phyloP scores from a whole-genome alignment of 1,140 invertebrate species.

The Solenopsis invicta region DNA sequence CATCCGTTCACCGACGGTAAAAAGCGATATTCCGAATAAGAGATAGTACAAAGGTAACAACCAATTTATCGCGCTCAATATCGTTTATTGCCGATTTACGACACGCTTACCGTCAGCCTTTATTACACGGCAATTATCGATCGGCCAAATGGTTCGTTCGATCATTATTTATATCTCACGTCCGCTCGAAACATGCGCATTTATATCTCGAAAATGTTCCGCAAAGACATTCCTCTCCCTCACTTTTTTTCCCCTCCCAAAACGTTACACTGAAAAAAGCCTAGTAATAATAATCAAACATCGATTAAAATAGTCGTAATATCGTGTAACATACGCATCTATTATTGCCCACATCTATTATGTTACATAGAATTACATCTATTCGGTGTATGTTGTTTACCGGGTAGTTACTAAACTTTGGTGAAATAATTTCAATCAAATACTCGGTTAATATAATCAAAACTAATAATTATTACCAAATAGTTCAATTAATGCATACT shows the following conservation, averaged over 20 bases:
- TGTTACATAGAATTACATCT: no score
- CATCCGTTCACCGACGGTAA: slow-evolving; percentile 7
- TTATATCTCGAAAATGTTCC: neutral
- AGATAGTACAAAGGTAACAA: slow-evolving; percentile 1
- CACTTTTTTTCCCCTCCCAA: neutral
- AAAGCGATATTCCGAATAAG: slow-evolving; percentile 3
- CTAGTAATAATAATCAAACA: no score
- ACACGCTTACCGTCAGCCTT: neutral
- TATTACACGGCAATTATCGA: slow-evolving; percentile 14
- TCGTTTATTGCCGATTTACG: slow-evolving; percentile 18
- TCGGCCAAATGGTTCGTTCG: neutral
- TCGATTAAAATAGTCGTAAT: no score
- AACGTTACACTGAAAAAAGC: neutral
- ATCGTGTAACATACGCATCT: no score
- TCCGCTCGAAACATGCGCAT: neutral
- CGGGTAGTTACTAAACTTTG: no score
- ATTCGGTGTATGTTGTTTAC: no score
- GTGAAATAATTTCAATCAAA: no score
- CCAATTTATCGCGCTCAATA: neutral
- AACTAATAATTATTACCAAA: no score
- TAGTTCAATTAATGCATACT: no score
- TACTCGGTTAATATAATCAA: no score
- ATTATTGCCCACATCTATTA: no score
- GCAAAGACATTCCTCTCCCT: neutral
- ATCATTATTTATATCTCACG: neutral